phyloP scores from a whole-genome alignment of 2,113 vertebrate genomes.

The Lasiurus cinereus region DNA sequence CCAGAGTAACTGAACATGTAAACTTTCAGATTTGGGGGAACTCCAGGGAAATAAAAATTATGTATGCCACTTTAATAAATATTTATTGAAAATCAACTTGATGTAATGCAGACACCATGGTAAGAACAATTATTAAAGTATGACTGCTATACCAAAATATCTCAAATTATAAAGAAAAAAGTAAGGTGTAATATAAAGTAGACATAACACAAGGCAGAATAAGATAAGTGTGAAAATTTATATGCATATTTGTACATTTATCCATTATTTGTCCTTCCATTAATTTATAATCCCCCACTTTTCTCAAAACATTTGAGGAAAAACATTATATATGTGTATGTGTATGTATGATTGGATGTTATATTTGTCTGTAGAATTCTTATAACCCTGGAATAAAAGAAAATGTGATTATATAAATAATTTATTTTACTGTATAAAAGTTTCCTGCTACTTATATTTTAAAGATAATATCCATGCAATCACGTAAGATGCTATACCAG shows the following conservation, averaged over 20 bases:
- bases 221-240: background rate
- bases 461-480: background rate
- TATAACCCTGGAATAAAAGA: background rate
- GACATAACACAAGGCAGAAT: background rate
- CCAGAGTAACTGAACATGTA: constrained; percentile 58
- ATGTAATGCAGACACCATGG: background rate
- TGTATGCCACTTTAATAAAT: constrained; percentile 16
- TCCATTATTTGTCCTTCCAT: background rate
- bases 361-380: background rate
- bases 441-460: background rate
- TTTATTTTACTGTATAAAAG: background rate
- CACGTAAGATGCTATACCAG: background rate
- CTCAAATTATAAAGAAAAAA: background rate
- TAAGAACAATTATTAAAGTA: background rate
- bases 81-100: constrained; percentile 49
- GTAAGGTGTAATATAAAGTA: background rate
- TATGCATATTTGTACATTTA: background rate
- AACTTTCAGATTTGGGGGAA: background rate
- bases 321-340: background rate
- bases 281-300: background rate
- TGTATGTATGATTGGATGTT: background rate
- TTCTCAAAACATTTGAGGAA: background rate
- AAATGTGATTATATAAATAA: background rate
- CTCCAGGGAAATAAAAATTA: constrained; percentile 32
- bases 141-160: background rate